Percentiles rank a stretch among this genome's conserved stretches.
phyloP scores from a whole-genome alignment of 2,888 invertebrate species.

The Phyto melanocephala region DNA sequence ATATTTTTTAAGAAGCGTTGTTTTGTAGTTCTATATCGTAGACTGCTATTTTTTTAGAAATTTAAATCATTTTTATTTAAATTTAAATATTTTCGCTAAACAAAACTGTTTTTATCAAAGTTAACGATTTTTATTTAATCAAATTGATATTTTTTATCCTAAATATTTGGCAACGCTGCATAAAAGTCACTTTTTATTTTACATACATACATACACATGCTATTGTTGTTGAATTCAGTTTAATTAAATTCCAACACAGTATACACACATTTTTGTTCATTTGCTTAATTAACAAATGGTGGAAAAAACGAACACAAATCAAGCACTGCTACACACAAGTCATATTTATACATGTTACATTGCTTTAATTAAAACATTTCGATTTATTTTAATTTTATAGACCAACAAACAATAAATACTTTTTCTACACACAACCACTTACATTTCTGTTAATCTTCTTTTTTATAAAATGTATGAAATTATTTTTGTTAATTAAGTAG shows the following conservation, averaged over 20 bases:
- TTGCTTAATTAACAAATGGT: not conserved
- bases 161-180: no score
- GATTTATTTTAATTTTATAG: not conserved
- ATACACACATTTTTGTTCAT: slow-evolving; percentile 14
- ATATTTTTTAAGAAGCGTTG: no score
- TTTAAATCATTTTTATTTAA: no score
- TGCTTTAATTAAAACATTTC: slow-evolving; percentile 42
- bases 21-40: no score
- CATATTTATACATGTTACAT: slow-evolving; percentile 3
- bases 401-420: no score
- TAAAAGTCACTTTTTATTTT: not conserved
- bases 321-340: not conserved
- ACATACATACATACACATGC: not conserved
- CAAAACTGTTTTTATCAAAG: no score
- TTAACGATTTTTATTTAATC: no score
- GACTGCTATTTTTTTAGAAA: no score
- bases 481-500: not conserved
- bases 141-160: no score
- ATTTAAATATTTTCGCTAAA: no score
- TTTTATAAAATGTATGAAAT: not conserved
- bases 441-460: not conserved
- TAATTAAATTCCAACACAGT: slow-evolving; percentile 28
- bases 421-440: not conserved
- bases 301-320: not conserved
- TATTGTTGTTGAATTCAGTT: slow-evolving; percentile 17